Conservation (phyloP, 2,888 invertebrate genomes). For the Calliscelio sp. region DNA sequence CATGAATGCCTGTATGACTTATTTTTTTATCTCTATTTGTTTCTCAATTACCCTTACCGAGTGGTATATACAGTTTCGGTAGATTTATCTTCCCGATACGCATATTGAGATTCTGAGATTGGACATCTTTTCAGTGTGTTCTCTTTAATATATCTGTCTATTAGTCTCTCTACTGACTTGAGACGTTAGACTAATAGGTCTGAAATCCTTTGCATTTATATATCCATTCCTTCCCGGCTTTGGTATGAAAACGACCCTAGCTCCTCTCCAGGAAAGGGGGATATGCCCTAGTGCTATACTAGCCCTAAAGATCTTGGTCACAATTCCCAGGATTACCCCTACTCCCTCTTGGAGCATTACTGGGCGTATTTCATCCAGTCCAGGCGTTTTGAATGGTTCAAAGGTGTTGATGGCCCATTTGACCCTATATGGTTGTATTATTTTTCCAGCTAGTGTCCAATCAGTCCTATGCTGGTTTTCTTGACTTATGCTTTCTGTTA, state of each 20-base stretch:
- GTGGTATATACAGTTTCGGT: not conserved
- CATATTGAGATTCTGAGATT: not conserved
- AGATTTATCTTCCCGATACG: not conserved
- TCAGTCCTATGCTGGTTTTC: not conserved
- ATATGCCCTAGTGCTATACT: not conserved
- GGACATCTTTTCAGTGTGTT: not conserved
- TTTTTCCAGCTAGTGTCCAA: not conserved
- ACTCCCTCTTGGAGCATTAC: not conserved
- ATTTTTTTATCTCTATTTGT: no score
- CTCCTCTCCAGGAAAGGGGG: not conserved
- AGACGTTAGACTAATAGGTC: not conserved
- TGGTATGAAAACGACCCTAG: slow-evolving; percentile 2
- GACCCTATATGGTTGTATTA: not conserved
- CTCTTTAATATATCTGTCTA: not conserved
- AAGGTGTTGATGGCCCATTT: not conserved
- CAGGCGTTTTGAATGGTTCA: not conserved
- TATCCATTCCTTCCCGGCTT: not conserved
- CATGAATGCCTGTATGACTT: no score
- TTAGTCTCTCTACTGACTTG: not conserved
- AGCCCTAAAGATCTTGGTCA: not conserved
- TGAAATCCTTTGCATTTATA: not conserved
- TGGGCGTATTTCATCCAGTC: not conserved
- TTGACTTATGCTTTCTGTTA: not conserved
- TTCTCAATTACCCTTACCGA: no score
- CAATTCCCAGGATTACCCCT: not conserved